A percentile compares a stretch with the other conserved stretches of the same genome.
phyloP scores from a whole-genome alignment of 2,888 invertebrate genomes.

The Ramazzottius varieornatus region DNA sequence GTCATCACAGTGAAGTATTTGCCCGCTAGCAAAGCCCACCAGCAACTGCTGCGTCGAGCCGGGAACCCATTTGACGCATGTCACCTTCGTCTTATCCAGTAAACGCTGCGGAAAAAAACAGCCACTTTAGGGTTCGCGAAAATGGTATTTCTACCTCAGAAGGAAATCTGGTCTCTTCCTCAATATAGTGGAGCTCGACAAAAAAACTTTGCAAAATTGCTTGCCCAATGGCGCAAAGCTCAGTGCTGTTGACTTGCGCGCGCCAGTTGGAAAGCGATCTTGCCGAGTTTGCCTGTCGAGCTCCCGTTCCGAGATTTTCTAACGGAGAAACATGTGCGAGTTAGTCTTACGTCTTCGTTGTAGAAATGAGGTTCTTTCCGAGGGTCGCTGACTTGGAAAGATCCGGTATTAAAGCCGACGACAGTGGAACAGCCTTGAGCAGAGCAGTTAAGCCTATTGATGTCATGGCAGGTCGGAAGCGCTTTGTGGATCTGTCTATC shows the following conservation, averaged over 20 bases:
- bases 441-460: neutral
- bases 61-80: constrained; percentile 92
- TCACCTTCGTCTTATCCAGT: constrained; percentile 77
- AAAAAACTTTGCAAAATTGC: no score
- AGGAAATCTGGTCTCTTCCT: no score
- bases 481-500: neutral
- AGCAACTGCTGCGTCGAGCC: constrained; percentile 75
- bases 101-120: constrained; percentile 37
- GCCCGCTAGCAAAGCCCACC: constrained; percentile 77
- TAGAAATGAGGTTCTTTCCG: neutral
- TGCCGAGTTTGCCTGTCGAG: no score
- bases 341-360: neutral
- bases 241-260: no score
- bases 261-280: no score
- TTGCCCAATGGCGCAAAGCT: no score
- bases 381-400: neutral
- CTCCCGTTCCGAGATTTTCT: no score
- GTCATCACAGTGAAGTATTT: constrained; percentile 89
- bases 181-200: no score
- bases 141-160: no score
- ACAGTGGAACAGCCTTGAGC: neutral
- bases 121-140: no score
- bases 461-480: neutral
- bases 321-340: no score
- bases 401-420: neutral